Percentiles rank a stretch among this genome's conserved stretches.
Conservation (phyloP, 37 sponge, comb jelly and placozoan species). For the Theonella swinhoei region DNA sequence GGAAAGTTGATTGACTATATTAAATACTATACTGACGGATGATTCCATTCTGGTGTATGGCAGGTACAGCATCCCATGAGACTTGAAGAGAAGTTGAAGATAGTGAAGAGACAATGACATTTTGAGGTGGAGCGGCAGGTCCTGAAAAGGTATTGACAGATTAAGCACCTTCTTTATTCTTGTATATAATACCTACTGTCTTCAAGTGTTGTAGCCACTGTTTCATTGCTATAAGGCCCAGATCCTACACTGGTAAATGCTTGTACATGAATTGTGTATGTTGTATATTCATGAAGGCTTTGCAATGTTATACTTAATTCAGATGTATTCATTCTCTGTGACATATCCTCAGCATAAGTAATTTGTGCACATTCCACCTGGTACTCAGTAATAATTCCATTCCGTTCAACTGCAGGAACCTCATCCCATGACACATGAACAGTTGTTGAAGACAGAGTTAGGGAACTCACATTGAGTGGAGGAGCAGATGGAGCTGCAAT, state of each 20-base stretch:
- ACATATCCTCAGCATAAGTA: neutral
- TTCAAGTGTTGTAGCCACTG: conserved; percentile 18
- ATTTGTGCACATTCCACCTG: neutral
- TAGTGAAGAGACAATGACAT: neutral
- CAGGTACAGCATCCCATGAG: neutral
- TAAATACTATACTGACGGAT: conserved; percentile 6
- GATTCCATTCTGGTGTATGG: conserved; percentile 2
- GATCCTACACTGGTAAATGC: neutral
- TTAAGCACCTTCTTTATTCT: too few relatives aligned
- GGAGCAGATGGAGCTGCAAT: neutral
- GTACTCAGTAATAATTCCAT: conserved; percentile 27
- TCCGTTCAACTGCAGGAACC: neutral
- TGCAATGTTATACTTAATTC: neutral
- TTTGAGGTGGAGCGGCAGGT: neutral
- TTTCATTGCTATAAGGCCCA: neutral
- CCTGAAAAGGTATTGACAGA: neutral
- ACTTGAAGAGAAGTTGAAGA: neutral
- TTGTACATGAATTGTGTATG: neutral
- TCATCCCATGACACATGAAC: conserved; percentile 2
- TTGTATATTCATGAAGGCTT: conserved; percentile 4
- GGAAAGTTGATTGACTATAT: neutral
- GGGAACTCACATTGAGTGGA: neutral
- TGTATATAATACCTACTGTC: conserved; percentile 40
- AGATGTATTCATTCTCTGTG: neutral
- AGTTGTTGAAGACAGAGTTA: neutral